Base-by-base conservation (phyloP, 2,113 vertebrate species). In the Mirounga angustirostris region DNA sequence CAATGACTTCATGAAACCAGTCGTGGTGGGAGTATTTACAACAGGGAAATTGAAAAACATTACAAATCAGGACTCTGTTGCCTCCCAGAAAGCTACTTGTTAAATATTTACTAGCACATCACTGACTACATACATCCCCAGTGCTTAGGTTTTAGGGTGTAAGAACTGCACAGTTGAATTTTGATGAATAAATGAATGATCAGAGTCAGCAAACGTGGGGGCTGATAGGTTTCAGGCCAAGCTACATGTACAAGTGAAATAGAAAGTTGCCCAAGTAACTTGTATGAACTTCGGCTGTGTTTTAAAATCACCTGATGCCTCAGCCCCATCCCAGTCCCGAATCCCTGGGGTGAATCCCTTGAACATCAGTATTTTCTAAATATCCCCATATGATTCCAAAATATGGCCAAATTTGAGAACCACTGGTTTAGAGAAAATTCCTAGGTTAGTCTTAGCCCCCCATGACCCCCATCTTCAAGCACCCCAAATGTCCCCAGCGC, bases 41-140 rank as follows among this genome's bases (percentile, higher is more conserved):
- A 69, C 24, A 92, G 71, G 54, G 43, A 93, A 96, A 95, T 65
- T 0, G 4, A 56, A 33, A 95, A 89, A 74, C 83, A 95, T 69
- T 36, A 69, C 52, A 92, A 65, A 96, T 87, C 50, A 59, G 61
- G 54, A 11, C 40, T 96, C 91, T 58, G 54, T 21, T 26, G 84
- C 95, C 46, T 85, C 30, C 28, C 52, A 33, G 90, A 89, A 90
- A 71, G 71, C 43, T 91, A n/a, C n/a, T 46, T 95, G 52, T 95
- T 97, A 97, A 92, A 90, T 95, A 95, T 92, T 90, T 79, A 79
- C 63, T 33, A 54, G 36, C 24, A 33, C 1, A 69, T 79, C 61
- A 74, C 56, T 65, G 90, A 40, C 46, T 58, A n/a, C n/a, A 58
- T 46, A n/a, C 40, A 69, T 26, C 15, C 33, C 46, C 61, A n/a